These are phyloP conservation scores for Ormyrus nitidulus DNA, from an alignment of 2,888 invertebrate genomes.

Conservation along the genomic window DNA sequence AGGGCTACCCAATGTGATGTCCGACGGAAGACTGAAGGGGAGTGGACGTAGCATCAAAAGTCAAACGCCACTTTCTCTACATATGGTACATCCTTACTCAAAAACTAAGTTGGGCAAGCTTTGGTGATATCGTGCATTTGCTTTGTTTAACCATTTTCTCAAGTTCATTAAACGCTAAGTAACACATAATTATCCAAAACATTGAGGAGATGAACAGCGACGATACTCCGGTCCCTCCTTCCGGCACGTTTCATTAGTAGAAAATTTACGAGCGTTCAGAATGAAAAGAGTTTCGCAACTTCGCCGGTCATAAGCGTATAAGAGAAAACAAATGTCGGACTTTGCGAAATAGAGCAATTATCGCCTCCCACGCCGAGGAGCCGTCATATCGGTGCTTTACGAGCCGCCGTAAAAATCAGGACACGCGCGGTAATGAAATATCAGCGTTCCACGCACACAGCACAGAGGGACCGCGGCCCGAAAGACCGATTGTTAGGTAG, in stretches of 20 bases:
- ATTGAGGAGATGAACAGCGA: too few relatives aligned
- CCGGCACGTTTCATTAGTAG: too few relatives aligned
- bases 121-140: too few relatives aligned
- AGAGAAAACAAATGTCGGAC: constrained; percentile 10
- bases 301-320: neutral
- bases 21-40: constrained; percentile 37
- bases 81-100: too few relatives aligned
- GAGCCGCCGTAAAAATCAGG: constrained; percentile 27
- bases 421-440: constrained; percentile 51
- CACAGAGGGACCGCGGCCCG: neutral
- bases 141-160: too few relatives aligned
- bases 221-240: too few relatives aligned
- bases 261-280: too few relatives aligned
- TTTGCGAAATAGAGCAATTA: constrained; percentile 52
- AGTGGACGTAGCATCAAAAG: constrained; percentile 13
- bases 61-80: neutral
- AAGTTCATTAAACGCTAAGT: too few relatives aligned
- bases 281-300: neutral
- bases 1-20: constrained; percentile 18
- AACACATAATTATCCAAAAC: too few relatives aligned
- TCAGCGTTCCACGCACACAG: constrained; percentile 3
- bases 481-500: constrained; percentile 37
- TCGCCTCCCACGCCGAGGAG: constrained; percentile 1
- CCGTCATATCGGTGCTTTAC: constrained; percentile 9
- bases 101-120: too few relatives aligned